These are phyloP conservation scores for Ochropacha duplaris DNA, from an alignment of 2,888 invertebrate species.

Conservation along the genomic window DNA sequence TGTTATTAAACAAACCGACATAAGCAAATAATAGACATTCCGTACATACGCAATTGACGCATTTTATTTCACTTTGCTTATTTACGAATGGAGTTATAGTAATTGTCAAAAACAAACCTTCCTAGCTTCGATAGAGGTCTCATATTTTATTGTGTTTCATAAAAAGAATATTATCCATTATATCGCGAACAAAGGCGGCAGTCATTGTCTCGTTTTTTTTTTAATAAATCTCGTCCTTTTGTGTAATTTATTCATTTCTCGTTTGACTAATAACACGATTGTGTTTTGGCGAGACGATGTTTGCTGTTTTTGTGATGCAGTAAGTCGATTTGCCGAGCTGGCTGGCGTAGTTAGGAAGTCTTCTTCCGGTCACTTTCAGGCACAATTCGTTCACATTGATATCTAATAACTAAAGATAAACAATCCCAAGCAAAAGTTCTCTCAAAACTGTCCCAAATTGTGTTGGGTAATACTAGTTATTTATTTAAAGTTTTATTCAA, in stretches of 20 bases:
- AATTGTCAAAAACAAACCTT: background rate
- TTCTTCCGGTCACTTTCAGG: no score
- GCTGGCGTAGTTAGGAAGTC: no score
- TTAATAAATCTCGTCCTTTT: slow-evolving; percentile 29
- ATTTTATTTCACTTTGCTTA: background rate
- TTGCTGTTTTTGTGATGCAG: background rate
- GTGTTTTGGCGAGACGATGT: background rate
- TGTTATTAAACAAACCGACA: background rate
- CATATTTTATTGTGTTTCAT: slow-evolving; percentile 28
- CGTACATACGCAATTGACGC: no score
- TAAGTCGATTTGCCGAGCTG: no score
- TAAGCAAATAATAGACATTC: background rate
- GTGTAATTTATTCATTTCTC: slow-evolving; percentile 22
- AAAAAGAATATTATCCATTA: slow-evolving; percentile 17
- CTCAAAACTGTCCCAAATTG: no score
- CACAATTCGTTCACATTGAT: no score
- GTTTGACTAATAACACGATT: background rate
- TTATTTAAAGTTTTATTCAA: no score
- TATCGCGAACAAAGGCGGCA: slow-evolving; percentile 21
- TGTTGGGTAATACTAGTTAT: no score
- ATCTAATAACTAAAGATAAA: no score
- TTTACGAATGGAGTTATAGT: background rate
- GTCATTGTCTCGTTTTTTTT: slow-evolving; percentile 22
- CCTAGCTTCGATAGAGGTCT: background rate
- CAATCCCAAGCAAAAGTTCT: no score